These are phyloP conservation scores for Cyprinella venusta DNA, from an alignment of 2,797 vertebrate genomes.

Conservation along the genomic window DNA sequence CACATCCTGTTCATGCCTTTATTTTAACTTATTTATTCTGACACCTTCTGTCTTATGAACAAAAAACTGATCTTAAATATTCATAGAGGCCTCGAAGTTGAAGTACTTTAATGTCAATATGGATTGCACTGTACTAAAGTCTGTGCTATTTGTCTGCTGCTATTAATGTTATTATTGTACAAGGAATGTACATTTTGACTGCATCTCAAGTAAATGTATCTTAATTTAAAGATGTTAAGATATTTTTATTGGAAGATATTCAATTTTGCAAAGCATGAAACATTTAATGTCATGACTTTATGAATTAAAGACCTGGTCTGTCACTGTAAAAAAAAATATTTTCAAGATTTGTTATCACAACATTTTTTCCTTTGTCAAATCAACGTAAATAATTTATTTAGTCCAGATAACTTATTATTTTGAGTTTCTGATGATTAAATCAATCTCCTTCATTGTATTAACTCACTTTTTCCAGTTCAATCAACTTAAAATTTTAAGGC, in stretches of 20 bases:
- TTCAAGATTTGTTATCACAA: too few relatives aligned
- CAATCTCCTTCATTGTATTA: too few relatives aligned
- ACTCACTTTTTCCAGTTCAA: too few relatives aligned
- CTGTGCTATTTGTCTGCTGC: constrained; percentile 9
- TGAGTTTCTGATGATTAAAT: too few relatives aligned
- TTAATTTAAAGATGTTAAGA: background rate
- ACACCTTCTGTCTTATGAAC: constrained; percentile 75
- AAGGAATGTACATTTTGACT: background rate
- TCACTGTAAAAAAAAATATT: too few relatives aligned
- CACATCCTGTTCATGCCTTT: constrained; percentile 68
- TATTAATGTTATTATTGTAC: background rate
- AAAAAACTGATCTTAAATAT: constrained; percentile 67
- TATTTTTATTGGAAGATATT: background rate
- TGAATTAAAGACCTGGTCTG: background rate
- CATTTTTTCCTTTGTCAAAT: too few relatives aligned
- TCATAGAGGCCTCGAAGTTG: constrained; percentile 67
- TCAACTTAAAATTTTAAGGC: too few relatives aligned
- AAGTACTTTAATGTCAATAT: constrained; percentile 64
- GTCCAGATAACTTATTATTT: too few relatives aligned
- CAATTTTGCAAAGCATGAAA: background rate
- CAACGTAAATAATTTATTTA: too few relatives aligned
- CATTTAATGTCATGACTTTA: background rate
- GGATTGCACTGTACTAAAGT: constrained; percentile 29
- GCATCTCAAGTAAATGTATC: background rate
- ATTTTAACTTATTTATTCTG: constrained; percentile 75